A percentile compares a stretch with the other conserved stretches of the same genome.
These are phyloP conservation scores for Percina caprodes DNA, from an alignment of 2,113 vertebrate genomes.

Conservation along the genomic window DNA sequence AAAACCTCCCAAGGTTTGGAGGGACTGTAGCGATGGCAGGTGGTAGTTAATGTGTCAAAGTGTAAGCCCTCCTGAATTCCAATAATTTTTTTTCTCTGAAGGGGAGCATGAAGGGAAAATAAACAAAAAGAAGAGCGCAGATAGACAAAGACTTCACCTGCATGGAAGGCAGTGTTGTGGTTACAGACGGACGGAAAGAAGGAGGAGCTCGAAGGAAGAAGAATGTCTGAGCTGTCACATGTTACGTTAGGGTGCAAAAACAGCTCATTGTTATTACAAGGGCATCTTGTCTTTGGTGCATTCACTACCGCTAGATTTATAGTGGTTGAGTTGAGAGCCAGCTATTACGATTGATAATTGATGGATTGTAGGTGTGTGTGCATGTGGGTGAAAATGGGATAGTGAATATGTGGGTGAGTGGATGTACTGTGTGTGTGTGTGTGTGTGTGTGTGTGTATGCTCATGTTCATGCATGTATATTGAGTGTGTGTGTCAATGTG, in stretches of 20 bases:
- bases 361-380: conserved; percentile 52
- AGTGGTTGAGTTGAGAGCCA: conserved; percentile 40
- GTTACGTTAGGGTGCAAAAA: conserved; percentile 49
- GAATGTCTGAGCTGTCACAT: conserved; percentile 48
- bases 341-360: conserved; percentile 77
- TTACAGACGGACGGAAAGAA: conserved; percentile 21
- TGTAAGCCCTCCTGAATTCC: conserved; percentile 53
- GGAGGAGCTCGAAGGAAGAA: conserved; percentile 35
- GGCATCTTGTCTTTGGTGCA: conserved; percentile 72
- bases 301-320: conserved; percentile 67
- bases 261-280: conserved; percentile 70
- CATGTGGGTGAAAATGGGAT: conserved; percentile 7
- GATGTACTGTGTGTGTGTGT: conserved; percentile 12
- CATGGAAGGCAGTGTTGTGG: conserved; percentile 39
- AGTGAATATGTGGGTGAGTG: conserved; percentile 14
- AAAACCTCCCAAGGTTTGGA: conserved; percentile 31
- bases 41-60: conserved; percentile 75
- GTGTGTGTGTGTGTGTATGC: not conserved
- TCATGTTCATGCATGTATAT: conserved; percentile 40
- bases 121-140: conserved; percentile 50
- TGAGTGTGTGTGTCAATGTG: conserved; percentile 39
- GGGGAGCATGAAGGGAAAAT: conserved; percentile 26
- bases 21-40: conserved; percentile 60
- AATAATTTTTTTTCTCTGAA: conserved; percentile 35
- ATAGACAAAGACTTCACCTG: conserved; percentile 54